Conservation (phyloP, 35 echinoderm and acorn worm genomes). For the Apostichopus parvimensis region DNA sequence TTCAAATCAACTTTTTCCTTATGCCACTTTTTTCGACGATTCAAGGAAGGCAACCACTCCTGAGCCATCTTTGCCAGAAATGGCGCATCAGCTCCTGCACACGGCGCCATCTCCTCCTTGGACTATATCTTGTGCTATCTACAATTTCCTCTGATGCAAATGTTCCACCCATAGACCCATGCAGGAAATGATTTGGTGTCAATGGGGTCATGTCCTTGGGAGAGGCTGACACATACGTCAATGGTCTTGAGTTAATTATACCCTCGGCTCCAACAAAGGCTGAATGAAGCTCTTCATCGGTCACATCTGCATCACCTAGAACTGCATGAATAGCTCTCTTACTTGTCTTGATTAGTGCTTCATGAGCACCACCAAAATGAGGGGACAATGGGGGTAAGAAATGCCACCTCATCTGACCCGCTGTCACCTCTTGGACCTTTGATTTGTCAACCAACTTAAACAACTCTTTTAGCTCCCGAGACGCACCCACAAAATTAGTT, state of each 20-base stretch:
- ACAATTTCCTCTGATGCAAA: constrained; percentile 32
- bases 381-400: constrained; percentile 16
- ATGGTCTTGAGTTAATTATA: too few relatives aligned
- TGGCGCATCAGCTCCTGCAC: constrained; percentile 49
- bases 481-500: constrained; percentile 43
- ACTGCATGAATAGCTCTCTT: neutral
- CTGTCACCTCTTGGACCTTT: constrained; percentile 21
- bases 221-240: neutral
- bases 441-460: constrained; percentile 5
- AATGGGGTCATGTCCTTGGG: constrained; percentile 29
- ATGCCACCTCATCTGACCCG: constrained; percentile 33
- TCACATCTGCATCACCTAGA: constrained; percentile 1
- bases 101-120: constrained; percentile 31
- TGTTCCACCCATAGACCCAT: constrained; percentile 34
- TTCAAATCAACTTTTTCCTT: neutral
- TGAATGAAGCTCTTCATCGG: constrained; percentile 1
- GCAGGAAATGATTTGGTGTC: constrained; percentile 59
- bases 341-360: neutral
- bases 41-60: constrained; percentile 19
- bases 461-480: constrained; percentile 23
- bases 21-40: constrained; percentile 32
- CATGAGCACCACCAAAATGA: constrained; percentile 35
- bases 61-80: constrained; percentile 54
- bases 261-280: too few relatives aligned
- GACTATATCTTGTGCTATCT: constrained; percentile 18